Evolutionary conservation across 2,888 invertebrate genomes (phyloP).

Genomic region (Orgyia antiqua): DNA sequence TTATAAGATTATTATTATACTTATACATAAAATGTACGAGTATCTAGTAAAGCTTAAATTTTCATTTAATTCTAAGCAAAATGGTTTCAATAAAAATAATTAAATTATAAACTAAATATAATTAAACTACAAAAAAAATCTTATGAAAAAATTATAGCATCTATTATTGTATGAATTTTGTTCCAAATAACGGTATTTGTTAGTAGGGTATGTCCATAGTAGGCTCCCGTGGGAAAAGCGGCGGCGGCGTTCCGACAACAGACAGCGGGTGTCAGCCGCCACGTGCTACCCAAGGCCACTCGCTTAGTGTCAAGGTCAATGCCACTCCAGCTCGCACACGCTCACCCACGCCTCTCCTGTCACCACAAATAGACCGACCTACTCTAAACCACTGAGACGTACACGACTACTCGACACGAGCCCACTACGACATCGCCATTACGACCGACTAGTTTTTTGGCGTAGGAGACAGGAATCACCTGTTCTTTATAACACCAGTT

Average conservation of each 20-base stretch:
- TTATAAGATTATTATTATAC: too few relatives aligned
- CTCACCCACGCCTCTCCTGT: conserved; percentile 75
- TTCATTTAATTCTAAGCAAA: too few relatives aligned
- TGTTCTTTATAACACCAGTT: conserved; percentile 7
- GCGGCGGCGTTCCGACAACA: conserved; percentile 77
- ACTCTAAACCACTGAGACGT: conserved; percentile 54
- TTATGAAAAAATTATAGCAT: too few relatives aligned
- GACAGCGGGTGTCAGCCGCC: conserved; percentile 78
- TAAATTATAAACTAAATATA: too few relatives aligned
- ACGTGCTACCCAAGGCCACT: conserved; percentile 79
- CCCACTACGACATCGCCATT: conserved; percentile 25
- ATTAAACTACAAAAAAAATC: too few relatives aligned
- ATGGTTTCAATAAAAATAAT: too few relatives aligned
- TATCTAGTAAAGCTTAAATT: too few relatives aligned
- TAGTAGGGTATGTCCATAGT: conserved; percentile 61
- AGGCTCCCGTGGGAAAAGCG: conserved; percentile 77
- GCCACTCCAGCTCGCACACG: conserved; percentile 77
- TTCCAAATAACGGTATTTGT: conserved; percentile 34
- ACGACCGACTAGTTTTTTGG: conserved; percentile 24
- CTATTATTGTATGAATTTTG: conserved; percentile 1
- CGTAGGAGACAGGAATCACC: conserved; percentile 20
- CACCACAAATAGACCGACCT: conserved; percentile 76
- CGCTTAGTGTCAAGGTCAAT: conserved; percentile 79
- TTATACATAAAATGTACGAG: too few relatives aligned
- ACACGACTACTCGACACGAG: conserved; percentile 49